Evolutionary conservation across 2,113 vertebrate genomes (phyloP), one percentile per base, ranked within the genome.

Genomic region (Puffinus mauretanicus): DNA sequence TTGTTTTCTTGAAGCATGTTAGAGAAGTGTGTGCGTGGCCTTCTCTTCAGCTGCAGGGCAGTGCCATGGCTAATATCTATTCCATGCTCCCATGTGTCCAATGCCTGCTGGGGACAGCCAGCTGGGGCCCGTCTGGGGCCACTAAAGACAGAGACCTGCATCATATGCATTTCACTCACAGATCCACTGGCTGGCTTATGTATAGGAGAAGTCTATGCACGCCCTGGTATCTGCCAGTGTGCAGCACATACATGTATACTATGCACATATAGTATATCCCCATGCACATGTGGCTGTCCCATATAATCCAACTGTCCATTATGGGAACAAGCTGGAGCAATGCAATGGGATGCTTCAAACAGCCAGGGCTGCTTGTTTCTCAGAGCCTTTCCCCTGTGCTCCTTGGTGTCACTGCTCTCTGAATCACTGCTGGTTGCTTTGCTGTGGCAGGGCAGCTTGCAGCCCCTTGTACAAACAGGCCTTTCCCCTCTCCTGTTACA

Each of bases 231-330:
- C 66, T 15, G 36, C 32, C 7, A 16, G 22, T 6, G 17, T 51
- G 54, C 19, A 54, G 52, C 58, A 61, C 6, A 1, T 36, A 29
- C 8, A 3, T 1, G 2, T 44, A 13, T 40, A 11, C 25, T 8
- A 1, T 16, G 21, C 25, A 29, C 8, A 10, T 17, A 13, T 0
- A 27, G 44, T 30, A 1, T 16, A 8, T 19, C 52, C 12, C 64
- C n/a, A 1, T 8, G 20, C 13, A 7, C 3, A 0, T 7, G 7
- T n/a, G 30, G 7, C 67, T 38, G 64, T 58, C 27, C 86, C 19
- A 2, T 13, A 15, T 25, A 69, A 16, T 9, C 32, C 80, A 40
- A 0, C 32, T 16, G 36, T 36, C 13, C 8, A 5, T 6, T 29
- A 3, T 3, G 25, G 82, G 36, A 47, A 30, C 25, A 25, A 46